Conservation (phyloP, 2,113 vertebrate species). For the Pedionomus torquatus region DNA sequence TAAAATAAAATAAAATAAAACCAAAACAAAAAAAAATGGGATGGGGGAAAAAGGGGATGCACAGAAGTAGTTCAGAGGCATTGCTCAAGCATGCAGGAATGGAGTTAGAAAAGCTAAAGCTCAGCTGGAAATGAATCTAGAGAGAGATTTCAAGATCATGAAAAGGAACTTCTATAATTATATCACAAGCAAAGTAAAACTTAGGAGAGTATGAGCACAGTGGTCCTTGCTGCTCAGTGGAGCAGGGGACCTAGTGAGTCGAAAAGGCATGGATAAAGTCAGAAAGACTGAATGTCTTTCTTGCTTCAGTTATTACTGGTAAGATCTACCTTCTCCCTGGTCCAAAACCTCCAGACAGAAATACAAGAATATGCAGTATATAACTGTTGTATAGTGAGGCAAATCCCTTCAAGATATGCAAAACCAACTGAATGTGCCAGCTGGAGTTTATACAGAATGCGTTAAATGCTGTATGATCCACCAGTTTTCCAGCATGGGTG, state of each 20-base stretch:
- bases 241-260: neutral
- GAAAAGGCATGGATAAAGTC: neutral
- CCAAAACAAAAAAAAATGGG: too few species aligned
- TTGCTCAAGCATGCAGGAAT: neutral
- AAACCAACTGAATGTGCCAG: neutral
- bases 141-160: neutral
- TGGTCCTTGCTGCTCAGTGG: neutral
- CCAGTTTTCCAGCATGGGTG: neutral
- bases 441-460: neutral
- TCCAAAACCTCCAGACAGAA: neutral
- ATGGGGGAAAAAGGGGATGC: accelerated
- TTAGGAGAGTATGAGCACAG: neutral
- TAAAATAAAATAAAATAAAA: neutral
- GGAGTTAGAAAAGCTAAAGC: neutral
- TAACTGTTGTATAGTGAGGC: neutral
- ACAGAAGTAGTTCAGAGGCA: neutral
- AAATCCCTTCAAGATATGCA: neutral
- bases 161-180: neutral
- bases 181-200: neutral
- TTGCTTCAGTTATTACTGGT: neutral
- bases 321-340: neutral
- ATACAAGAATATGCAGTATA: neutral
- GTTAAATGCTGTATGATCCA: neutral
- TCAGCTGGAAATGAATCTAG: neutral
- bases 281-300: neutral